phyloP scores from a whole-genome alignment of 2,888 invertebrate genomes.

The Drosophila mimica region DNA sequence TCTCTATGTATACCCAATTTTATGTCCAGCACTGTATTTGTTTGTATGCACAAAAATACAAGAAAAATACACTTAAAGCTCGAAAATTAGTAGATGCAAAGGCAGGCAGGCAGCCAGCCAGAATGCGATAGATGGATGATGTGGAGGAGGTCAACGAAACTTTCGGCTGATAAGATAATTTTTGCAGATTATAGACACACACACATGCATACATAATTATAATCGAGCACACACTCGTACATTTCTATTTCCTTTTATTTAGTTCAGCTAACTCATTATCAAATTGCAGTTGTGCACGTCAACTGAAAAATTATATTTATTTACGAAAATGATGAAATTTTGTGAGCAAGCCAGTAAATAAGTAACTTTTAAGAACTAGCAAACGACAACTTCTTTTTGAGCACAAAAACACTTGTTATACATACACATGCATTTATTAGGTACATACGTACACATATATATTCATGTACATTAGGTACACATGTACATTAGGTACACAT shows the following conservation, averaged over 20 bases:
- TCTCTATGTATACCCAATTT: background rate
- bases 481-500: background rate
- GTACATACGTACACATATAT: background rate
- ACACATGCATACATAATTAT: slow-evolving; percentile 8
- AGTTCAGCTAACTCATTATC: slow-evolving; percentile 17
- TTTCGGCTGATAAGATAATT: slow-evolving; percentile 58
- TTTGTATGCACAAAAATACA: background rate
- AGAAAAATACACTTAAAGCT: background rate
- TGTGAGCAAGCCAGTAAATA: background rate
- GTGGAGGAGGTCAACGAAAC: slow-evolving; percentile 61
- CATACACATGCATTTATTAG: background rate
- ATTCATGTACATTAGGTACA: background rate
- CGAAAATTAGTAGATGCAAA: slow-evolving; percentile 34
- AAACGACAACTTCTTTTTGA: background rate
- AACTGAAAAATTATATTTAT: background rate
- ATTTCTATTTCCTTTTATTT: slow-evolving; percentile 11
- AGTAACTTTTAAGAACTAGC: background rate
- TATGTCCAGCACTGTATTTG: background rate
- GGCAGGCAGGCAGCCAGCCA: slow-evolving; percentile 12
- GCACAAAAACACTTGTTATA: background rate
- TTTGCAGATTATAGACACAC: slow-evolving; percentile 46
- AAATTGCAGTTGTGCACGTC: slow-evolving; percentile 4
- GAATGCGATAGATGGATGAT: slow-evolving; percentile 33
- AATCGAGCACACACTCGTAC: slow-evolving; percentile 25
- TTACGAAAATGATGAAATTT: slow-evolving; percentile 12